These are phyloP conservation scores for Teleogryllus oceanicus DNA, from an alignment of 2,888 invertebrate genomes.

Conservation along the genomic window DNA sequence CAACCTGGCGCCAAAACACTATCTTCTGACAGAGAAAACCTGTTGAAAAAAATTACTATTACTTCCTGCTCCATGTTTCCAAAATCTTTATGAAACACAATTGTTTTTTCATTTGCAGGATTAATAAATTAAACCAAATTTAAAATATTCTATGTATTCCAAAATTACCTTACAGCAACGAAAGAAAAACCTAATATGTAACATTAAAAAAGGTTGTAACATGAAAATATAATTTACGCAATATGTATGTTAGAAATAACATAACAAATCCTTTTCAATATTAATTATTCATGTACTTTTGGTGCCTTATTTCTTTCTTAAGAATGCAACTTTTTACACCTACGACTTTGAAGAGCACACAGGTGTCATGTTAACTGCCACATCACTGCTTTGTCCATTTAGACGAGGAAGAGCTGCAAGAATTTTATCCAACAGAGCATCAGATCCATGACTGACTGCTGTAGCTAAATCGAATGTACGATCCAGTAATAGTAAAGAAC, in stretches of 20 bases:
- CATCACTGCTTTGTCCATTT: constrained; percentile 61
- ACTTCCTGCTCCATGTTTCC: too few relatives aligned
- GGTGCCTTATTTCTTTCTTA: too few relatives aligned
- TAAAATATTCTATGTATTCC: too few relatives aligned
- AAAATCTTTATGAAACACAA: too few relatives aligned
- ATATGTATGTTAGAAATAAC: too few relatives aligned
- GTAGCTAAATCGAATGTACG: constrained; percentile 63
- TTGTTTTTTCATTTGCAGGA: too few relatives aligned
- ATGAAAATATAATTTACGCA: too few relatives aligned
- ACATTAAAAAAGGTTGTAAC: too few relatives aligned
- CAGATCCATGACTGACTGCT: constrained; percentile 58
- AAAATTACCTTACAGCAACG: too few relatives aligned
- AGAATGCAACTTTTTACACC: constrained; percentile 29
- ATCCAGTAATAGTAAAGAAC: constrained; percentile 60
- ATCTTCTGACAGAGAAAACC: constrained; percentile 33
- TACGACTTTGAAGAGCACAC: constrained; percentile 55
- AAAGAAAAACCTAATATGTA: too few relatives aligned
- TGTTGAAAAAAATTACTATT: neutral
- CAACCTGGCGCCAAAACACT: constrained; percentile 46
- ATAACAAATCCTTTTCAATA: neutral
- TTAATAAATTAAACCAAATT: too few relatives aligned
- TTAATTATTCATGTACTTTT: constrained; percentile 28
- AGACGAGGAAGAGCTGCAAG: constrained; percentile 59
- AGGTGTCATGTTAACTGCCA: constrained; percentile 62
- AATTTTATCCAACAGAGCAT: constrained; percentile 61